Evolutionary conservation across 2,888 invertebrate genomes (phyloP).

Genomic region (Eupithecia centaureata): DNA sequence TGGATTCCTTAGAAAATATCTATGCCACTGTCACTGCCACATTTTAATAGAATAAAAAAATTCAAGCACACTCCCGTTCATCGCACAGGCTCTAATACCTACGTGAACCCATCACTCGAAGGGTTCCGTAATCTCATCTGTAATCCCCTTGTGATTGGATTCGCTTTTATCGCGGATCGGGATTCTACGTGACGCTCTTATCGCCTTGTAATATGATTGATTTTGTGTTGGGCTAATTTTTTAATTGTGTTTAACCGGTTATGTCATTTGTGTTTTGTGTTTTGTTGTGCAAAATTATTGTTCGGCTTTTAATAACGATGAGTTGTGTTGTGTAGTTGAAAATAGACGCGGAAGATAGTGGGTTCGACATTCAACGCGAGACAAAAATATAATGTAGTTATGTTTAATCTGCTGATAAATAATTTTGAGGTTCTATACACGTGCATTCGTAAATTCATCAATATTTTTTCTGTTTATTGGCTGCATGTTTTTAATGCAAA

Average conservation of each 20-base stretch:
- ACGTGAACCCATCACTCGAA: slow-evolving; percentile 70
- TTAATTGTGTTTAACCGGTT: background rate
- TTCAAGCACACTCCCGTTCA: background rate
- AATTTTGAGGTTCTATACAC: too few species aligned
- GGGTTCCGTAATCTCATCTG: slow-evolving; percentile 64
- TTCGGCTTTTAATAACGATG: background rate
- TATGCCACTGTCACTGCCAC: background rate
- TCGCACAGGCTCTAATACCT: slow-evolving; percentile 38
- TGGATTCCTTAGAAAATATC: too few species aligned
- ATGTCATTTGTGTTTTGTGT: background rate
- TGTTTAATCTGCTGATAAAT: background rate
- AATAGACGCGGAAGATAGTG: background rate
- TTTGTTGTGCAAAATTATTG: background rate
- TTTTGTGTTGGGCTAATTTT: background rate
- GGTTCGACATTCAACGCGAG: background rate
- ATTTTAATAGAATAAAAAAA: slow-evolving; percentile 13
- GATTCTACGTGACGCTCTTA: slow-evolving; percentile 36
- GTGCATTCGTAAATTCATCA: too few species aligned
- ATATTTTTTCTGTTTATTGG: too few species aligned
- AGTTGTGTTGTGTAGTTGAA: background rate
- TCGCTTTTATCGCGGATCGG: slow-evolving; percentile 60
- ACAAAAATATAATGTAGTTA: background rate
- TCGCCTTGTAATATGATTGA: slow-evolving; percentile 13
- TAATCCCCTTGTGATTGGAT: slow-evolving; percentile 71
- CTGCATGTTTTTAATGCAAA: too few species aligned